phyloP scores from a whole-genome alignment of 2,888 invertebrate species.

The Lasioglossum zephyrum region DNA sequence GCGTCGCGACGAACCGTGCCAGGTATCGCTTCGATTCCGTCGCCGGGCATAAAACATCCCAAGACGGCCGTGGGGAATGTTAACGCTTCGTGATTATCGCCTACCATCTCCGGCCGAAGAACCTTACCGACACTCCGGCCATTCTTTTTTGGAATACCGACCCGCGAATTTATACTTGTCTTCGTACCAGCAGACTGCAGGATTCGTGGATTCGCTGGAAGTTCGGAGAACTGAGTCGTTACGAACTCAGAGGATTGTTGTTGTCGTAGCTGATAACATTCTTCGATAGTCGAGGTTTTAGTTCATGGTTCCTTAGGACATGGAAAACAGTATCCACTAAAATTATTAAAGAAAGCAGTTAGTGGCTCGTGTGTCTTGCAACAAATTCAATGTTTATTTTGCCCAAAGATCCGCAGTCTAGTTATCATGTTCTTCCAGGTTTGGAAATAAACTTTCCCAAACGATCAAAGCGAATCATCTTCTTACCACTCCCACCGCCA shows the following conservation, averaged over 20 bases:
- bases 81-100: conserved; percentile 5
- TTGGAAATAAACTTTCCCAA: background rate
- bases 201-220: background rate
- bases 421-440: background rate
- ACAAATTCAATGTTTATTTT: too few relatives aligned
- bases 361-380: too few relatives aligned
- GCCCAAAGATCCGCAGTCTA: background rate
- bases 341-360: too few relatives aligned
- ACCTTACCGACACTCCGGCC: background rate
- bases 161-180: background rate
- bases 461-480: background rate
- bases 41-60: conserved; percentile 35
- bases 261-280: background rate
- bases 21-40: conserved; percentile 36
- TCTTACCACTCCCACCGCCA: background rate
- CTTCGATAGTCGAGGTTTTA: background rate
- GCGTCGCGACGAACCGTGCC: conserved; percentile 1
- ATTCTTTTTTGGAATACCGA: conserved; percentile 5
- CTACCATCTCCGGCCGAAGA: background rate
- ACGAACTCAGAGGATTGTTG: background rate
- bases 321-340: background rate
- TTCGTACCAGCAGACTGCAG: background rate
- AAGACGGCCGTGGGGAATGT: conserved; percentile 24
- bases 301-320: background rate
- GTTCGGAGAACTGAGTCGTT: background rate